Evolutionary conservation across 2,113 vertebrate species (phyloP), one percentile per base, ranked within the genome.

Genomic region (Epinephelus cyanopodus): DNA sequence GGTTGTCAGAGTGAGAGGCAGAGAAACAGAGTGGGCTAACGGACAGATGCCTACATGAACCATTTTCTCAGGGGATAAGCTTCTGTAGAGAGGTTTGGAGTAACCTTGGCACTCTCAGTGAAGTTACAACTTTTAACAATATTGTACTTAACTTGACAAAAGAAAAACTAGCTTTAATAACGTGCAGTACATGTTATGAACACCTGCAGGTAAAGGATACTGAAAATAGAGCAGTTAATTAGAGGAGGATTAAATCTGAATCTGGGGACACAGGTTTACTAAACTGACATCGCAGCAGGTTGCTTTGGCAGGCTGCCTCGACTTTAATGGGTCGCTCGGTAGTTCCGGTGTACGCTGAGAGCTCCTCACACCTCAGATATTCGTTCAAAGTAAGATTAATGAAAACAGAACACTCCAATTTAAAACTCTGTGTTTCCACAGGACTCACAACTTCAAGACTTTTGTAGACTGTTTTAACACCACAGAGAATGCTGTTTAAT

Each of bases 161-260:
- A 66, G 37, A 63, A 52, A n/a, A 83, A 70, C 70, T 7, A 23
- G 27, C 33, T 57, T 53, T 18, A 58, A 68, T 47, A 37, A 71
- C 9, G 67, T 15, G 62, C 17, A 18, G 52, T 10, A 23, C 50
- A 48, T 33, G 29, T 52, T 83, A 39, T 58, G 12, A 79, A 47
- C 23, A 72, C 71, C 79, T 47, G 79, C 77, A 48, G 50, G 23
- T 50, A 75, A 42, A 74, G n/a, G 42, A 77, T 45, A 45, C 65
- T 29, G 65, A 25, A 82, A 79, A 73, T 77, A 84, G 71, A 53
- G 33, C 53, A 65, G 45, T 81, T 87, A 75, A 83, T 89, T 85
- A 88, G 52, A 84, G 19, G 72, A 39, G 68, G 81, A 88, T 89
- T 90, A 81, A 76, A 77, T 82, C 74, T 68, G 56, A 79, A 69